Evolutionary conservation across 2,888 invertebrate genomes (phyloP).

Genomic region (Drosophila setosimentum): DNA sequence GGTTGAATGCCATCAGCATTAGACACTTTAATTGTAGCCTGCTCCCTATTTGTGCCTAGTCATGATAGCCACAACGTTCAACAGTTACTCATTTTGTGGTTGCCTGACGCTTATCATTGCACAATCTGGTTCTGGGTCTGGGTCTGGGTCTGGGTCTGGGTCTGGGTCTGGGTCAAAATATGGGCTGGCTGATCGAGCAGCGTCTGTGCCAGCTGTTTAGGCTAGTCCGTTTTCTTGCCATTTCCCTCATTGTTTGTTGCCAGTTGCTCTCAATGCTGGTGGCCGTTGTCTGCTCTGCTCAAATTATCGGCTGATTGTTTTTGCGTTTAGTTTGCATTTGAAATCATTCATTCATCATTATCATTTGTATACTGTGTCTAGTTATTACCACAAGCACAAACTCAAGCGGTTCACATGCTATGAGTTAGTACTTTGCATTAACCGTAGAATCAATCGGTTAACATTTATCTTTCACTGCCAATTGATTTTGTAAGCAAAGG

Average conservation of each 20-base stretch:
- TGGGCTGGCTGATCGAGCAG: slow-evolving; percentile 2
- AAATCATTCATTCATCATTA: no score
- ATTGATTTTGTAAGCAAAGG: slow-evolving; percentile 12
- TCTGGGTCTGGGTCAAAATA: not conserved
- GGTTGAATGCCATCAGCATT: slow-evolving; percentile 48
- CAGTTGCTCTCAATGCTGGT: slow-evolving; percentile 10
- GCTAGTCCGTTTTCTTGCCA: not conserved
- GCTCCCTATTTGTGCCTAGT: slow-evolving; percentile 3
- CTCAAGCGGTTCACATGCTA: slow-evolving; percentile 20
- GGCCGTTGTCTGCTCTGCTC: slow-evolving; percentile 9
- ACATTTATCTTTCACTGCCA: slow-evolving; percentile 20
- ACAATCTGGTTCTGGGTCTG: slow-evolving; percentile 18
- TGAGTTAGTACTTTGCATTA: slow-evolving; percentile 6
- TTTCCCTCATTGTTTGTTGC: slow-evolving; percentile 6
- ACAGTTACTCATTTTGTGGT: slow-evolving; percentile 41
- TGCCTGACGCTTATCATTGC: slow-evolving; percentile 27
- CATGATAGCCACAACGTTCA: slow-evolving; percentile 2
- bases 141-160: not conserved
- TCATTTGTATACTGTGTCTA: slow-evolving; percentile 14
- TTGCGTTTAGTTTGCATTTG: slow-evolving; percentile 6
- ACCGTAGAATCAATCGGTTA: slow-evolving; percentile 8
- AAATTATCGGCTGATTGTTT: slow-evolving; percentile 31
- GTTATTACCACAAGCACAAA: slow-evolving; percentile 21
- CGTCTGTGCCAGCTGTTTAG: slow-evolving; percentile 23
- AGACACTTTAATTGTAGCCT: slow-evolving; percentile 14